A percentile compares a stretch with the other conserved stretches of the same genome.
phyloP scores from a whole-genome alignment of 1,140 invertebrate genomes.

The Rhizoglyphus robini region DNA sequence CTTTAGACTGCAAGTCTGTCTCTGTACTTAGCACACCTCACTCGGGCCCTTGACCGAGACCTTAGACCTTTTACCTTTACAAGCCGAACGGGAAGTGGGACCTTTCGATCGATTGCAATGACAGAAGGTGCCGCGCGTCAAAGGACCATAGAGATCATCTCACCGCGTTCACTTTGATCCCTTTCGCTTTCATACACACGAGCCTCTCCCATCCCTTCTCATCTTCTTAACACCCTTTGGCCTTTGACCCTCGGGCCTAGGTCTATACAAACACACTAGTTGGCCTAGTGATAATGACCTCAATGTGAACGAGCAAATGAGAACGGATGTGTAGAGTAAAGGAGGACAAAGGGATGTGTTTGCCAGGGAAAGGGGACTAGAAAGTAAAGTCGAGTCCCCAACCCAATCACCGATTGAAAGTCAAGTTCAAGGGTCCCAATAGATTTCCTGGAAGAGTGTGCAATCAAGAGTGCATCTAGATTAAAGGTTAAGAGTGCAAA shows the following conservation, averaged over 20 bases:
- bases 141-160: too few relatives aligned
- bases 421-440: not conserved
- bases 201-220: not conserved
- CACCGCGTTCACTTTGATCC: not conserved
- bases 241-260: conserved; percentile 4
- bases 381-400: not conserved
- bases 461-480: too few relatives aligned
- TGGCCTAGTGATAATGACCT: conserved; percentile 12
- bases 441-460: too few relatives aligned
- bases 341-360: not conserved
- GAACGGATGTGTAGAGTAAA: not conserved
- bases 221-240: conserved; percentile 13
- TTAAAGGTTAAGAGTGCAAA: too few relatives aligned
- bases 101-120: too few relatives aligned
- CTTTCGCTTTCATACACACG: not conserved
- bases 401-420: too few relatives aligned
- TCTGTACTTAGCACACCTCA: too few relatives aligned
- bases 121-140: too few relatives aligned
- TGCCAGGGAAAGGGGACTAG: not conserved
- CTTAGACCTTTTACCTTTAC: not conserved
- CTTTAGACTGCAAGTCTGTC: too few relatives aligned
- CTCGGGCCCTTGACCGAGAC: conserved; percentile 5
- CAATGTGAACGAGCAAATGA: not conserved
- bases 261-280: not conserved
- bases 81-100: not conserved